These are phyloP conservation scores for Poeciliopsis gracilis DNA, from an alignment of 2,797 vertebrate species.

Conservation along the genomic window DNA sequence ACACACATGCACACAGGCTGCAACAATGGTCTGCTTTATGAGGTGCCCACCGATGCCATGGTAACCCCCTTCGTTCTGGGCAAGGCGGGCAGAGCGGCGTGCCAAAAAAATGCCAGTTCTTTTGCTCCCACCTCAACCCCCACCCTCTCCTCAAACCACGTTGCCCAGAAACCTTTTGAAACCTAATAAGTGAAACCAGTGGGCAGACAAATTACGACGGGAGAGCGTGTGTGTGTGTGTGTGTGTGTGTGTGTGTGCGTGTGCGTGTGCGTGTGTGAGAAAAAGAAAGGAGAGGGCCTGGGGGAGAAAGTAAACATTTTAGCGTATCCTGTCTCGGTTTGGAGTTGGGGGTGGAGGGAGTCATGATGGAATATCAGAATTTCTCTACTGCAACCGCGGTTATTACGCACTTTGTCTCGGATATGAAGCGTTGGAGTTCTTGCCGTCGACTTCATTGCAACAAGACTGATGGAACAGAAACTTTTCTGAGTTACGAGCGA, in stretches of 20 bases:
- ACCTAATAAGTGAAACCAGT: slow-evolving; percentile 85
- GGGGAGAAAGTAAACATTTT: slow-evolving; percentile 5
- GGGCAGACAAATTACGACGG: slow-evolving; percentile 78
- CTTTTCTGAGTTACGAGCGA: slow-evolving; percentile 18
- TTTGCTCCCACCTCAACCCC: slow-evolving; percentile 46
- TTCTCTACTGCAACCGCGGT: slow-evolving; percentile 10
- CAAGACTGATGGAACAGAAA: background rate
- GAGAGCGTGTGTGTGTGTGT: slow-evolving; percentile 41
- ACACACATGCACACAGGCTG: slow-evolving; percentile 42
- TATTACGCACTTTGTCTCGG: background rate
- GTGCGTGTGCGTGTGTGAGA: slow-evolving; percentile 41
- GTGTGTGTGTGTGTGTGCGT: slow-evolving; percentile 39
- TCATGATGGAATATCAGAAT: slow-evolving; percentile 38
- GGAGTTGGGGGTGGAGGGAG: slow-evolving; percentile 13
- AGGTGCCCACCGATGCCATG: slow-evolving; percentile 86
- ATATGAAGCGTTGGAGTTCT: background rate
- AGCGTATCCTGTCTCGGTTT: background rate
- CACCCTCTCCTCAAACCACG: slow-evolving; percentile 73
- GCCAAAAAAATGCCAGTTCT: slow-evolving; percentile 85
- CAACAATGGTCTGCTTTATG: slow-evolving; percentile 87
- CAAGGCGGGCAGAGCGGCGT: slow-evolving; percentile 75
- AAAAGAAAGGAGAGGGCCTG: slow-evolving; percentile 6
- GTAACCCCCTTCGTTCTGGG: slow-evolving; percentile 84
- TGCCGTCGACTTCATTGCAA: background rate
- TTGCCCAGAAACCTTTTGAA: slow-evolving; percentile 87